These are phyloP conservation scores for Cephus pulcher DNA, from an alignment of 2,888 invertebrate genomes.

Conservation along the genomic window DNA sequence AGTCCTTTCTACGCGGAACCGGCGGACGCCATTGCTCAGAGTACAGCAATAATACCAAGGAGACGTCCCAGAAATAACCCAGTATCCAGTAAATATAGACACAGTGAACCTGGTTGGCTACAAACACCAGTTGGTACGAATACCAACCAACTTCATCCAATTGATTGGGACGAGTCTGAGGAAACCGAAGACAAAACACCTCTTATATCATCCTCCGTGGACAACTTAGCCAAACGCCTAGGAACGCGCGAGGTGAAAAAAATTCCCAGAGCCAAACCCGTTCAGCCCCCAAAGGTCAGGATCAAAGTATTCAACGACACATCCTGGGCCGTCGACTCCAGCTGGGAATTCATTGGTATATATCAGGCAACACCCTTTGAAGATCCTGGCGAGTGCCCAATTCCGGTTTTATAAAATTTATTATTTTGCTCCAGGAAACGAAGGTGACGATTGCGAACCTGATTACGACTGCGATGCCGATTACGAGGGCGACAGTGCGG, in stretches of 20 bases:
- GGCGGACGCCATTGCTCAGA: slow-evolving; percentile 81
- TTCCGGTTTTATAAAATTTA: background rate
- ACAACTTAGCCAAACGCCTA: slow-evolving; percentile 70
- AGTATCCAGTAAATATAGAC: slow-evolving; percentile 56
- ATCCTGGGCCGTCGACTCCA: slow-evolving; percentile 88
- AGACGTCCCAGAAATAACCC: slow-evolving; percentile 53
- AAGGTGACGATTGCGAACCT: slow-evolving; percentile 68
- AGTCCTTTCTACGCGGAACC: slow-evolving; percentile 93
- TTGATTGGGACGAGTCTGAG: slow-evolving; percentile 62
- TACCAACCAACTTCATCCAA: slow-evolving; percentile 53
- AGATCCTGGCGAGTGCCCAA: background rate
- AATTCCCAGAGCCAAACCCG: slow-evolving; percentile 75
- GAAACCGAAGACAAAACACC: slow-evolving; percentile 61
- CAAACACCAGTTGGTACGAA: slow-evolving; percentile 44
- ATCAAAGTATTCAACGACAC: slow-evolving; percentile 64
- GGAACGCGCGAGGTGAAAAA: slow-evolving; percentile 63
- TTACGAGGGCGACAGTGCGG: slow-evolving; percentile 65
- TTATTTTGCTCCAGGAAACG: slow-evolving; percentile 64
- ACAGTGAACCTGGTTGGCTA: slow-evolving; percentile 62
- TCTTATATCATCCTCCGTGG: slow-evolving; percentile 75
- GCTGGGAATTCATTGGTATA: slow-evolving; percentile 90
- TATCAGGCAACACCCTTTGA: slow-evolving; percentile 29
- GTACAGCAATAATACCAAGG: slow-evolving; percentile 48
- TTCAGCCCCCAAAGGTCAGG: slow-evolving; percentile 76
- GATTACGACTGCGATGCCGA: slow-evolving; percentile 71